These are phyloP conservation scores for Pomacea canaliculata DNA, from an alignment of 2,888 invertebrate species.

Conservation along the genomic window DNA sequence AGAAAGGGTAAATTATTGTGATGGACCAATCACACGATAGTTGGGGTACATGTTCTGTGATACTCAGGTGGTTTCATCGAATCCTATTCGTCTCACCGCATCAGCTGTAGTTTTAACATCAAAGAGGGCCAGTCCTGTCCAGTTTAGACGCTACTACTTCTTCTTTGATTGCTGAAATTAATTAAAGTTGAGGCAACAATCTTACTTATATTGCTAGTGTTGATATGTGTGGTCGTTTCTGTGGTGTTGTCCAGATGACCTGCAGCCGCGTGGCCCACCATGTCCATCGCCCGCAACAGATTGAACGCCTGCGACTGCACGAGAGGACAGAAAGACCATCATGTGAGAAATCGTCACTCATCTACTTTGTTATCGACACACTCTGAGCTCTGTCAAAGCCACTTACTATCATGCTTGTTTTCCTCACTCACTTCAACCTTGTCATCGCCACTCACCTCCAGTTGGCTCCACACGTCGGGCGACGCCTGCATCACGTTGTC, in stretches of 20 bases:
- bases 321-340: background rate
- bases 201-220: background rate
- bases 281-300: conserved; percentile 1
- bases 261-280: background rate
- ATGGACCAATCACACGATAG: too few relatives aligned
- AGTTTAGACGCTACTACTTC: too few relatives aligned
- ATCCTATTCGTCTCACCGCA: too few relatives aligned
- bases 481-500: conserved; percentile 20
- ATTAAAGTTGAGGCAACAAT: too few relatives aligned
- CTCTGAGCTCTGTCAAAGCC: background rate
- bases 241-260: background rate
- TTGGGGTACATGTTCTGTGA: too few relatives aligned
- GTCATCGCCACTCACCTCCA: background rate
- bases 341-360: too few relatives aligned
- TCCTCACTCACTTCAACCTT: background rate
- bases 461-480: background rate
- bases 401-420: too few relatives aligned
- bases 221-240: background rate
- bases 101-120: too few relatives aligned
- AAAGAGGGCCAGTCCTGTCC: too few relatives aligned
- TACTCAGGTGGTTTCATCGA: too few relatives aligned
- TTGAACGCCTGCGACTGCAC: background rate
- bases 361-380: conserved; percentile 1
- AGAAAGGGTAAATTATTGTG: too few relatives aligned
- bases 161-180: too few relatives aligned